Evolutionary conservation across 2,113 vertebrate species (phyloP), one percentile per base, ranked within the genome.

Genomic region (Halcyon malimbica): DNA sequence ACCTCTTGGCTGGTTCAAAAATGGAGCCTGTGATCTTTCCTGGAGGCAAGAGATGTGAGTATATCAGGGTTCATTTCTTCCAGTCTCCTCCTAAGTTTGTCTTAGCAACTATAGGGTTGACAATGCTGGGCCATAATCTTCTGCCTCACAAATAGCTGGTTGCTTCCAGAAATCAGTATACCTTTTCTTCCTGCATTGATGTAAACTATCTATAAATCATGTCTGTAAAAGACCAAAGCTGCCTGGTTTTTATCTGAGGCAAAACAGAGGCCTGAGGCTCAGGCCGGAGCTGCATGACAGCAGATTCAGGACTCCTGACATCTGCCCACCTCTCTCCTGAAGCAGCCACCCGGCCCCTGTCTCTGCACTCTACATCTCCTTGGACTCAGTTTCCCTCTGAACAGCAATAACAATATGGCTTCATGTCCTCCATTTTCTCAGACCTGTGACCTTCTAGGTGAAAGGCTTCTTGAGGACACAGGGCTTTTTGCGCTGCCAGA

Each of bases 391-490:
- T 93, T 81, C 41, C 37, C 74, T 79, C 41, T 48, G 41, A 54
- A 42, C 75, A 87, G 62, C 70, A 89, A 10, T 13, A 87, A 64
- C 41, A 74, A 46, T 19, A 39, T 6, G 37, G 74, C 26, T 56
- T 86, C 6, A 1, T 11, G 64, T 60, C 31, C 85, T 78, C 37
- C 2, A 0, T 53, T 63, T 73, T 68, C 54, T 69, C 70, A 86
- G 48, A 39, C 33, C 1, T 1, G 19, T 57, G 51, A 86, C 74
- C 83, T 87, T 83, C 56, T 46, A 46, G 46, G 15, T 44, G 53
- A 87, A 69, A 91, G 90, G 90, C n/a, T 54, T 89, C 89, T 78
- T 95, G 83, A 96, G 95, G 95, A 97, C 93, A 82, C 2, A 1
- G 51, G 68, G 62, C 83, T 63, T 71, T 85, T 67, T 73, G 53